Conservation (phyloP, 2,888 invertebrate genomes). For the Hypolimnas misippus region DNA sequence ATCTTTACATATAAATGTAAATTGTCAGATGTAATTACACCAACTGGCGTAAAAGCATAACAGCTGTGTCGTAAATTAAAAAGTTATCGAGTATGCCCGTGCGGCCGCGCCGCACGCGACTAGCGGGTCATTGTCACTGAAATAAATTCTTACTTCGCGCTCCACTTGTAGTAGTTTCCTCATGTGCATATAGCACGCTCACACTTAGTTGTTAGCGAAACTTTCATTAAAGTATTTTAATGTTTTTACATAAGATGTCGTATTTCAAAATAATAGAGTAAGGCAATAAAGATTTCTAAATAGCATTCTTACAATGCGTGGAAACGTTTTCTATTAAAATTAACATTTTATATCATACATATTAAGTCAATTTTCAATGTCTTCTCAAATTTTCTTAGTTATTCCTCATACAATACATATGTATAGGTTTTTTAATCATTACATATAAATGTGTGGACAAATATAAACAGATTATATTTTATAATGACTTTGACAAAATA, state of each 20-base stretch:
- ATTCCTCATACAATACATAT: no score
- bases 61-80: conserved; percentile 56
- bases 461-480: no score
- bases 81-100: conserved; percentile 46
- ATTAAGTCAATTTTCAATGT: no score
- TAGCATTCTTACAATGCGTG: background rate
- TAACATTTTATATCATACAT: no score
- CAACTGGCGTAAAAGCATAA: conserved; percentile 44
- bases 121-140: conserved; percentile 60
- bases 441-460: no score
- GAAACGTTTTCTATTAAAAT: background rate
- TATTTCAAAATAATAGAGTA: background rate
- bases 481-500: background rate
- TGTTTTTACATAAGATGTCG: conserved; percentile 12
- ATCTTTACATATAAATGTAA: conserved; percentile 3
- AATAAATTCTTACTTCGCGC: conserved; percentile 51
- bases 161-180: conserved; percentile 52
- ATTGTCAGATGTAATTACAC: conserved; percentile 8
- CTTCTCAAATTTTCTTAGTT: no score
- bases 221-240: conserved; percentile 12
- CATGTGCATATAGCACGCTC: conserved; percentile 44
- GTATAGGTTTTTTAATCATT: no score
- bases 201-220: conserved; percentile 22
- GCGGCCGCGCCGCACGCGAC: conserved; percentile 49
- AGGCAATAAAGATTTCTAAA: background rate